phyloP scores from a whole-genome alignment of 2,888 invertebrate genomes.

The Notodonta ziczac region DNA sequence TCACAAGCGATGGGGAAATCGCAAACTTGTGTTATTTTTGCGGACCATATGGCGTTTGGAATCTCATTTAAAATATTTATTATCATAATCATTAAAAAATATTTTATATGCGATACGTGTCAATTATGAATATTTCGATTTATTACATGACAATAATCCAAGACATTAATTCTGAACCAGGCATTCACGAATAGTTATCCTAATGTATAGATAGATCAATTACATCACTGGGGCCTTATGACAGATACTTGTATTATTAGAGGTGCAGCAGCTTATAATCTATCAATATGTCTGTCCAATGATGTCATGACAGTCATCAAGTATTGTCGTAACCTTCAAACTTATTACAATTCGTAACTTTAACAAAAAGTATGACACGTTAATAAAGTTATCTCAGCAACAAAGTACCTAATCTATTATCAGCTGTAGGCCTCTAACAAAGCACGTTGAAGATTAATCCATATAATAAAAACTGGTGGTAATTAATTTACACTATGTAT shows the following conservation, averaged over 20 bases:
- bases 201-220: constrained; percentile 45
- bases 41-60: constrained; percentile 33
- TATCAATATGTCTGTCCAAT: constrained; percentile 55
- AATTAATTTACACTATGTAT: too few relatives aligned
- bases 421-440: background rate
- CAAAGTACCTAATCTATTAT: background rate
- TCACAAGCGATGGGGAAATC: constrained; percentile 34
- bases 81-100: constrained; percentile 3
- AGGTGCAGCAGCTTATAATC: constrained; percentile 50
- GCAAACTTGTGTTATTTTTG: constrained; percentile 27
- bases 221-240: constrained; percentile 44
- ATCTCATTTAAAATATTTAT: background rate
- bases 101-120: constrained; percentile 13
- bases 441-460: background rate
- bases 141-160: background rate
- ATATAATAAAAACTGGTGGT: too few relatives aligned
- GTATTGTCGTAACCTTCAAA: constrained; percentile 37
- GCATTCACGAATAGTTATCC: constrained; percentile 20
- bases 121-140: constrained; percentile 9
- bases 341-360: constrained; percentile 24
- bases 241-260: constrained; percentile 49
- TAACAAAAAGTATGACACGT: background rate
- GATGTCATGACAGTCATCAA: constrained; percentile 56
- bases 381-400: background rate
- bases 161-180: constrained; percentile 9